Evolutionary conservation across 1,140 invertebrate genomes (phyloP), one percentile per base, ranked within the genome.

Genomic region (Bombus waltoni): DNA sequence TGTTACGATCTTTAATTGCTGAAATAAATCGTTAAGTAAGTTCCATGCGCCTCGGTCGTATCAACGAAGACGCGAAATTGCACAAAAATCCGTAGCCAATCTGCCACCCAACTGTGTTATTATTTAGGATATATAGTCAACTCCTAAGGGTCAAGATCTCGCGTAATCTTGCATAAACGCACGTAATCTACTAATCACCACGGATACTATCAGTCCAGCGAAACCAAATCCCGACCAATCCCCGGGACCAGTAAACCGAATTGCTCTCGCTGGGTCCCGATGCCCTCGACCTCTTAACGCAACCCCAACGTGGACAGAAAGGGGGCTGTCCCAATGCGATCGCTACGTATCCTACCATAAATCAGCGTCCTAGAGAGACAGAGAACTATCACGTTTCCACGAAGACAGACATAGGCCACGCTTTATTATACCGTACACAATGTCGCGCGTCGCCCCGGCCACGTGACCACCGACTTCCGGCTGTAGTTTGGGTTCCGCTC

Each of bases 351-450:
- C 81, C 77, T 79, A 73, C 78, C 80, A 88, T 90, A 90, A 90
- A 90, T 90, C 89, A 90, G 88, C 84, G 83, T 79, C 68, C 78
- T 22, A 22, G 72, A 62, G 77, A 87, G 89, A 68, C 74, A 87
- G 89, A 90, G 88, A 83, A 72, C 59, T 82, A 87, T 86, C 85
- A 78, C 87, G 68, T 88, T 85, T 86, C 77, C 84, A 88, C 89
- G 87, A 78, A 35, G 86, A 81, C 88, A 84, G 81, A 88, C 90
- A 90, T 73, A 84, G 84, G 86, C 83, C 81, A 88, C 85, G 89
- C 80, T 90, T 90, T 88, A 90, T 90, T 90, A 90, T 90, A 81
- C 89, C 87, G 89, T 89, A 88, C 86, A 90, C 89, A 90, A 89
- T 78, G 75, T 91, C 86, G 88, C 88, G 89, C 87, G 88, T 91